These are phyloP conservation scores for Thinocorus orbignyianus DNA, from an alignment of 2,113 vertebrate species.

Conservation along the genomic window DNA sequence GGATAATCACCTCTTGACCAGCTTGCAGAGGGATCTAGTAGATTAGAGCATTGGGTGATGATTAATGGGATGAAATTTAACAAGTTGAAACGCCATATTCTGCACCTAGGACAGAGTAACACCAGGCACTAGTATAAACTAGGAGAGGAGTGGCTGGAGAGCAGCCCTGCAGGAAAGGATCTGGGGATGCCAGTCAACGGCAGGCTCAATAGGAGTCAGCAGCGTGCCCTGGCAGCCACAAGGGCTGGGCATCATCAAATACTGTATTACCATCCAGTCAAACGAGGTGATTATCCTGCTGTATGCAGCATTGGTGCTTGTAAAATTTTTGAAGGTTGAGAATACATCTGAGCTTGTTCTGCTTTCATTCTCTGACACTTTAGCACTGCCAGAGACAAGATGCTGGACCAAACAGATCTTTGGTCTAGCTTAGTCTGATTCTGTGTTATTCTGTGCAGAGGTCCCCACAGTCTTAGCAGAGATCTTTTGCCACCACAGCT, in stretches of 20 bases:
- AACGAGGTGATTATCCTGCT: too few relatives aligned
- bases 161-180: too few relatives aligned
- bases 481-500: background rate
- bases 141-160: background rate
- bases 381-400: background rate
- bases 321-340: background rate
- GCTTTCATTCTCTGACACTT: background rate
- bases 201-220: background rate
- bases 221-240: background rate
- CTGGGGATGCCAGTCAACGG: background rate
- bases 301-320: background rate
- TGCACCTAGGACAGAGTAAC: background rate
- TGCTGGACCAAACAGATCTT: background rate
- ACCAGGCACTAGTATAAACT: too few relatives aligned
- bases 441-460: background rate
- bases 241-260: background rate
- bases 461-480: background rate
- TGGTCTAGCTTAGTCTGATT: background rate
- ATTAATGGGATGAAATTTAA: background rate
- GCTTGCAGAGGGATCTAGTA: background rate
- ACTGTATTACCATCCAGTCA: background rate
- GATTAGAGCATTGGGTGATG: too few relatives aligned
- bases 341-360: background rate
- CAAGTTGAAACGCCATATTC: background rate
- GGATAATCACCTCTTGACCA: background rate